These are phyloP conservation scores for Chrysina gloriosa DNA, from an alignment of 2,888 invertebrate genomes.

Conservation along the genomic window DNA sequence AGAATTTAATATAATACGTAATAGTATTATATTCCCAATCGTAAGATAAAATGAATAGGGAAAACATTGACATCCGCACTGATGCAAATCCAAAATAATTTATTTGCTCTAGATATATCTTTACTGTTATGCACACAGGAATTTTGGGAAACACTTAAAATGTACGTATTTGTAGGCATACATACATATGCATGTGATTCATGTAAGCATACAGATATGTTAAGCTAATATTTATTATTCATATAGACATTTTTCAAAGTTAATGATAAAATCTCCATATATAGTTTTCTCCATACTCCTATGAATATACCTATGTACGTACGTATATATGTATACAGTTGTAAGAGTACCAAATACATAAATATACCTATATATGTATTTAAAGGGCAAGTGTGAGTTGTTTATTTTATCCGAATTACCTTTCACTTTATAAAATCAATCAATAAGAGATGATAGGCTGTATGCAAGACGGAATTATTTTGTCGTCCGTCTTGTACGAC, in stretches of 20 bases:
- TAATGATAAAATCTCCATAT: conserved; percentile 35
- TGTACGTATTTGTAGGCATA: not conserved
- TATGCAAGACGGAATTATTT: too few relatives aligned
- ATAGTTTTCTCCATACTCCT: conserved; percentile 18
- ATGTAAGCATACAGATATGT: conserved; percentile 29
- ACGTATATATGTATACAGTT: conserved; percentile 5
- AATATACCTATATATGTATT: too few relatives aligned
- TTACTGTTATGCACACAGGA: conserved; percentile 33
- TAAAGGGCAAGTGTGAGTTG: too few relatives aligned
- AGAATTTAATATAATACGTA: too few relatives aligned
- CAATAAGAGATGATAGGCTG: too few relatives aligned
- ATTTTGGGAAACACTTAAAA: conserved; percentile 28
- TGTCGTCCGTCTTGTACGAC: too few relatives aligned
- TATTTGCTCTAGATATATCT: conserved; percentile 37
- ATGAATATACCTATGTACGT: not conserved
- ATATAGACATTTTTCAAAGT: conserved; percentile 30
- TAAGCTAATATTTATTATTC: conserved; percentile 33
- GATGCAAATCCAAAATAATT: conserved; percentile 9
- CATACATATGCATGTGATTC: conserved; percentile 13
- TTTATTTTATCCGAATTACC: too few relatives aligned
- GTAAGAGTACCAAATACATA: too few relatives aligned
- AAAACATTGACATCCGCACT: too few relatives aligned
- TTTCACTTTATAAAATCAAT: too few relatives aligned
- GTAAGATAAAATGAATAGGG: too few relatives aligned
- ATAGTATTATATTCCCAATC: too few relatives aligned